Conservation (phyloP, 2,113 vertebrate genomes). For the Lates calcarifer region DNA sequence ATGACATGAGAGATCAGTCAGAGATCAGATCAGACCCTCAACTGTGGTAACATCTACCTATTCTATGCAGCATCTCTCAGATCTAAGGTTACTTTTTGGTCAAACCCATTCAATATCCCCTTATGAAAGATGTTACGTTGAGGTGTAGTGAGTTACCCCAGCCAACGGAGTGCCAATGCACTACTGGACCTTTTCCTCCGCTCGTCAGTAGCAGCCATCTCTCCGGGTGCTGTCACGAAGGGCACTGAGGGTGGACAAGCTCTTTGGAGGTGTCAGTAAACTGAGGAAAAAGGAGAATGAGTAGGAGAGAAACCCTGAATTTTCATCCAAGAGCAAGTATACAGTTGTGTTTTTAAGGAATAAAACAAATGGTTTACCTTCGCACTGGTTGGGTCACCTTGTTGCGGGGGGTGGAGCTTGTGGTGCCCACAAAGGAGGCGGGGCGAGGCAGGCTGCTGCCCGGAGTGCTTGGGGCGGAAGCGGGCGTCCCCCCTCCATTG, state of each 20-base stretch:
- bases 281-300: slow-evolving; percentile 69
- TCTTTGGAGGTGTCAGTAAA: slow-evolving; percentile 95
- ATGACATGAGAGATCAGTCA: not conserved
- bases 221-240: slow-evolving; percentile 91
- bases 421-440: slow-evolving; percentile 65
- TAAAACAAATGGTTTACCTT: slow-evolving; percentile 83
- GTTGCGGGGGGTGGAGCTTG: slow-evolving; percentile 75
- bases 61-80: slow-evolving; percentile 53
- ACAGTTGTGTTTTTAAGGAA: not conserved
- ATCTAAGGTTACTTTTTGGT: slow-evolving; percentile 47
- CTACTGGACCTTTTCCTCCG: slow-evolving; percentile 14
- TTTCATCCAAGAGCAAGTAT: no score
- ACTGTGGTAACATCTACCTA: not conserved
- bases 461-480: slow-evolving; percentile 76
- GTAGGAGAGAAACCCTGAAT: no score
- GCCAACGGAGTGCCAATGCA: slow-evolving; percentile 87
- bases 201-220: slow-evolving; percentile 91
- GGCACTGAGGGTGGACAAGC: slow-evolving; percentile 89
- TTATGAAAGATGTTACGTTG: not conserved
- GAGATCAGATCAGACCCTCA: not conserved
- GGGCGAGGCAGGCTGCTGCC: slow-evolving; percentile 90
- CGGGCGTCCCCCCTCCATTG: slow-evolving; percentile 82
- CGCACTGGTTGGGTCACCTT: slow-evolving; percentile 90
- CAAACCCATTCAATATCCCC: not conserved
- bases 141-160: slow-evolving; percentile 78